Base-by-base conservation (phyloP, 2,113 vertebrate species). In the Chloropsis cyanopogon region DNA sequence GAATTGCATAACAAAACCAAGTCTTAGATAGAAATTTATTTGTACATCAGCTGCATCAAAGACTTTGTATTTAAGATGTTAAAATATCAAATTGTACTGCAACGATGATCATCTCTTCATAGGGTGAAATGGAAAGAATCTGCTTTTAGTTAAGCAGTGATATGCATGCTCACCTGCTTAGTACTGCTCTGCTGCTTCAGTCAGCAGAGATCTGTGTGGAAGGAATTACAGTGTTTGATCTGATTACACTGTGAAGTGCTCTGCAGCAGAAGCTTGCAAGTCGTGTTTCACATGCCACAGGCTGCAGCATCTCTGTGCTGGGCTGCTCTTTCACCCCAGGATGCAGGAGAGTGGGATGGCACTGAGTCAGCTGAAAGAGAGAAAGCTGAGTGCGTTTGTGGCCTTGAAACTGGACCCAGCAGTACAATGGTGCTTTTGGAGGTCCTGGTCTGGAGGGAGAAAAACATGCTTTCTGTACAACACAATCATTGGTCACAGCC, bases 401-500 rank as follows among this genome's bases (percentile, higher is more conserved):
- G 29, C 54, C 35, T 78, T 7, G 5, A 44, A 69, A 79, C 11
- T 50, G 47, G 18, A 53, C 47, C 37, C 54, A 72, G 26, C 33
- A 82, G n/a, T 60, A 21, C 39, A 21, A 0, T 23, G 23, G 16
- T 53, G n/a, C 44, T 88, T 92, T 76, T 80, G 46, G 57, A 88
- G 44, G 35, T 33, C 20, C 19, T 65, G 12, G 31, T 37, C 22
- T 59, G 22, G 37, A 85, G 37, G 37, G n/a, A 65, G 41, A 33
- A 78, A 52, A 91, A 29, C 0, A 0, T 73, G 25, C 11, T 41
- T 47, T 69, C 19, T 33, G 12, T 60, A 8, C 41, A 53, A 2
- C 1, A 0, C 46, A 46, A 18, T 37, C 1, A 3, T 22, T 28
- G 33, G 39, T 9, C 46, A 77, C 63, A 77, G 83, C 21, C 37